phyloP scores from a whole-genome alignment of 2,797 vertebrate genomes.

The Catharus ustulatus region DNA sequence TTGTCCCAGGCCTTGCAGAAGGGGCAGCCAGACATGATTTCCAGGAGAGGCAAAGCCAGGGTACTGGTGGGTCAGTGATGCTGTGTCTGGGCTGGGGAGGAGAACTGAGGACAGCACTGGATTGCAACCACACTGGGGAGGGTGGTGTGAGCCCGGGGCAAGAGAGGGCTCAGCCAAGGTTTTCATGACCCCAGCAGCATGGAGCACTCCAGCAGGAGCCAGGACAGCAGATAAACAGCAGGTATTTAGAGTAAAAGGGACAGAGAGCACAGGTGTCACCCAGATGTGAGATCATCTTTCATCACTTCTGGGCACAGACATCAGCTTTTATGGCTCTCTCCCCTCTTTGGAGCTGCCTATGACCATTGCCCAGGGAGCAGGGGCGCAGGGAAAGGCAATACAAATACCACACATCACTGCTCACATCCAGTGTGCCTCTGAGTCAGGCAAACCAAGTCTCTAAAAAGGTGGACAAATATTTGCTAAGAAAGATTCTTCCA shows the following conservation, averaged over 20 bases:
- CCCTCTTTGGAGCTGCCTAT: background rate
- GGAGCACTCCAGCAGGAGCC: background rate
- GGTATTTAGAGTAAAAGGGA: background rate
- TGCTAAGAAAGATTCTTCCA: constrained; percentile 32
- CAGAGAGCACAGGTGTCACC: constrained; percentile 81
- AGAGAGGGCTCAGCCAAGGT: constrained; percentile 11
- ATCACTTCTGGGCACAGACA: background rate
- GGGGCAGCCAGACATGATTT: background rate
- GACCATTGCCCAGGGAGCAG: background rate
- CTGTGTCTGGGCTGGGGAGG: background rate
- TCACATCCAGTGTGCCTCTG: background rate
- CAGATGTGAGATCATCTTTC: constrained; percentile 72
- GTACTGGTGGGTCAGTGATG: accelerated
- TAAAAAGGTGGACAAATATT: constrained; percentile 55
- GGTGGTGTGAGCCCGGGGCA: background rate
- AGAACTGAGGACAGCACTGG: background rate
- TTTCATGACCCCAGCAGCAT: constrained; percentile 79
- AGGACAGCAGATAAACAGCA: background rate
- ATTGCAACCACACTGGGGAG: background rate
- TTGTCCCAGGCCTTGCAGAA: background rate
- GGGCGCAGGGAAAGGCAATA: background rate
- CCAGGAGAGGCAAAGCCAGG: background rate
- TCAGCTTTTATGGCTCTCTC: constrained; percentile 25
- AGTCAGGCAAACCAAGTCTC: constrained; percentile 19
- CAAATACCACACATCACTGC: constrained; percentile 2